phyloP scores from a whole-genome alignment of 2,888 invertebrate species.

The Apoderus coryli region DNA sequence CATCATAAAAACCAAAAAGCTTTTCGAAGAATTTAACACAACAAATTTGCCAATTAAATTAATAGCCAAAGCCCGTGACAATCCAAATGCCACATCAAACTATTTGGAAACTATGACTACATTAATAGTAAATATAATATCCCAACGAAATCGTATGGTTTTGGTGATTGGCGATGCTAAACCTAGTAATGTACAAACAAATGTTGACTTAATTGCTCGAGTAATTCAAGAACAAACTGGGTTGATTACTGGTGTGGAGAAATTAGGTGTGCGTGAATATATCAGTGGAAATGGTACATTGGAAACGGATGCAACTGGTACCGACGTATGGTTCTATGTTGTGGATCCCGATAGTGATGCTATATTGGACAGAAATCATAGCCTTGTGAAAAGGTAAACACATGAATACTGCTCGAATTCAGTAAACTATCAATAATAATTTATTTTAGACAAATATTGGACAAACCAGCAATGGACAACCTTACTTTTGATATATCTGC shows the following conservation, averaged over 20 bases:
- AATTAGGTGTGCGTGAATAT: conserved; percentile 62
- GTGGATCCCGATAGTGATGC: conserved; percentile 64
- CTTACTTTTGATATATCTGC: conserved; percentile 55
- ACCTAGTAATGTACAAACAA: conserved; percentile 48
- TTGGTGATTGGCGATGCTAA: conserved; percentile 61
- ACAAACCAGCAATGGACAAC: conserved; percentile 46
- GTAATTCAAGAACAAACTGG: conserved; percentile 59
- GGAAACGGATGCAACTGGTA: conserved; percentile 53
- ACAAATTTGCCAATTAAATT: conserved; percentile 59
- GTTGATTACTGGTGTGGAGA: conserved; percentile 67
- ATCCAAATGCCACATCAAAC: conserved; percentile 47
- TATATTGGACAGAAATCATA: conserved; percentile 58
- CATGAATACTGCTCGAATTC: conserved; percentile 11
- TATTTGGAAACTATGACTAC: conserved; percentile 48
- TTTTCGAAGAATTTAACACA: conserved; percentile 47
- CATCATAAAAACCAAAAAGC: conserved; percentile 57
- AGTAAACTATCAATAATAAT: conserved; percentile 5
- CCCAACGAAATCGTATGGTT: conserved; percentile 61
- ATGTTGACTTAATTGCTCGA: conserved; percentile 40
- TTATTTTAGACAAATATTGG: conserved; percentile 40
- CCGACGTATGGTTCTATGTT: conserved; percentile 79
- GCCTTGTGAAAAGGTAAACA: conserved; percentile 50
- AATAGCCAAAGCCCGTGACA: conserved; percentile 57
- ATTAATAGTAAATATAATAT: conserved; percentile 65
- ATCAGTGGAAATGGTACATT: conserved; percentile 61